Base-by-base conservation (phyloP, 2,888 invertebrate genomes). In the Leptinotarsa rubiginosa region DNA sequence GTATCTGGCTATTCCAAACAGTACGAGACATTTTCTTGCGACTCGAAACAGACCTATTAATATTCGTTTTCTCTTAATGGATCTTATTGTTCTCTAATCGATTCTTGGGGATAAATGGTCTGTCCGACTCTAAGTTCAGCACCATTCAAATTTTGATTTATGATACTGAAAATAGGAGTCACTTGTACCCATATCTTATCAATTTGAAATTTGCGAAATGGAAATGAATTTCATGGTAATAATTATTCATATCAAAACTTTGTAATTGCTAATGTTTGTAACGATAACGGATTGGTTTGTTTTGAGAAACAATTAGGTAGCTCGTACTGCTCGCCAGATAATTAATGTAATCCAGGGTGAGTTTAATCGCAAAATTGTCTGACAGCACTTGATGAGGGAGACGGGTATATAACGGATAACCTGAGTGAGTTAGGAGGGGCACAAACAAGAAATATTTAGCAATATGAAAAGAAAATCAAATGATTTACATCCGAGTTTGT, bases 21-120 rank as follows among this genome's bases (percentile, higher is more conserved):
- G 1, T 7, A 31, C 1, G 31, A 7, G 41, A 41, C 41, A 41
- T 7, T 41, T 10, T 41, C 41, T 41, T 41, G 41, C 10, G 10
- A 41, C 41, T 3, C 16, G 50, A 50, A 50, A n/a, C 64, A 54
- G 79, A 81, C 82, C 85, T 83, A 85, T 86, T 86, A 86, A 86
- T 86, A 84, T 86, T 86, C 85, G 84, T 86, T 84, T 82, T 83
- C 81, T 81, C 79, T 82, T 85, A 85, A 86, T 86, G 84, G 84
- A 83, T 84, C 85, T 84, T 83, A 81, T 80, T 83, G 83, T 83
- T 82, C 84, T 78, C 80, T 83, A 82, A 83, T 83, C 83, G 81
- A 74, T 78, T 79, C 77, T 78, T 78, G 76, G 10, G 78, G 70
- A 78, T 80, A 80, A 82, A 81, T 77, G 77, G 78, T 80, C 79